phyloP scores from a whole-genome alignment of 2,113 vertebrate species.

The Condylura cristata region DNA sequence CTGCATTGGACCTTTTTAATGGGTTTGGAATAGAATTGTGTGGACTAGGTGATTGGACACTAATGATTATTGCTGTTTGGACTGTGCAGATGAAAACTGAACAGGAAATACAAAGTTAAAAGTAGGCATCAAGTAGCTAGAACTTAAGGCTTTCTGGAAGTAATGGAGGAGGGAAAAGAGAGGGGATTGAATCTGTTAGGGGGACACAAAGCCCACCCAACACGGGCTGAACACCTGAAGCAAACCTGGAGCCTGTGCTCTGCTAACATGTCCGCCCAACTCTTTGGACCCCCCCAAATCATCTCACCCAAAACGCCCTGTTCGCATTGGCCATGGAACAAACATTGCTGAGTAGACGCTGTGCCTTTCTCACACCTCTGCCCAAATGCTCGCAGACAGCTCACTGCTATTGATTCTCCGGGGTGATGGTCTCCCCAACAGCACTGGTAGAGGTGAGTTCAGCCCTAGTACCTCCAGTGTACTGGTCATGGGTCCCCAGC shows the following conservation, averaged over 20 bases:
- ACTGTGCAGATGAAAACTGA: background rate
- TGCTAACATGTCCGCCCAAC: background rate
- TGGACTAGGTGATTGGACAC: background rate
- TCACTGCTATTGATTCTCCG: background rate
- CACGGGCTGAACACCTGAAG: background rate
- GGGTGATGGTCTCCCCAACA: accelerated
- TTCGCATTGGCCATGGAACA: background rate
- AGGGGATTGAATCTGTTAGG: background rate
- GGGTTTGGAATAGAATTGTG: background rate
- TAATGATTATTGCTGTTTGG: background rate
- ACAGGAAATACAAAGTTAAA: background rate
- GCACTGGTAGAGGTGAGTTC: background rate
- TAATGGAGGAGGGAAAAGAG: background rate
- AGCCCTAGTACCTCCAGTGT: background rate
- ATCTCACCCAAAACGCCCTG: background rate
- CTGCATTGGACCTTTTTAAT: background rate
- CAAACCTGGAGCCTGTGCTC: background rate
- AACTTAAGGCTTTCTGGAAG: background rate
- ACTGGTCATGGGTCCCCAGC: background rate
- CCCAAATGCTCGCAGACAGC: background rate
- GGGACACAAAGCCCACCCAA: background rate
- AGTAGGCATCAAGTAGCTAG: background rate
- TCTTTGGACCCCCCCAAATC: background rate
- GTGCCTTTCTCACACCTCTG: background rate
- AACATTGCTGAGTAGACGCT: background rate